Evolutionary conservation across 2,113 vertebrate species (phyloP), one percentile per base, ranked within the genome.

Genomic region (Lepisosteus oculatus): DNA sequence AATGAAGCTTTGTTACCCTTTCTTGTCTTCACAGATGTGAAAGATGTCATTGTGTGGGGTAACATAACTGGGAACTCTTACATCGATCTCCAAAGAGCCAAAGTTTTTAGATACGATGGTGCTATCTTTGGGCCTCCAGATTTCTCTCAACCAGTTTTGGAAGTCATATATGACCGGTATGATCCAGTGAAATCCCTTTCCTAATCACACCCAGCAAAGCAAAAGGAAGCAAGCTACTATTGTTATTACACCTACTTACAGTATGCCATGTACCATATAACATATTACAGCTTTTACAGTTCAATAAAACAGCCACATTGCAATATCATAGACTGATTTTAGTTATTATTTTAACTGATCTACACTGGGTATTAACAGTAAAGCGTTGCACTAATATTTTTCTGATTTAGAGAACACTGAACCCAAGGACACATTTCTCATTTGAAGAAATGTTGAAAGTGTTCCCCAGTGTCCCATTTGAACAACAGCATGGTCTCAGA

Each of bases 21-120:
- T 77, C 64, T 76, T 61, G 54, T 80, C 77, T 1, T 75, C 78
- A 43, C 68, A 99, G 97, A 88, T 72, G 79, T 98, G 45, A 92
- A 83, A 83, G 82, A 94, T 5, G 85, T 99, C n/a, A 91, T 95
- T 0, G 77, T 98, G 44, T 99, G 97, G 97, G 97, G 97, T 29
- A 97, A 98, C 76, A 86, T 95, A 77, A 91, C 89, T 67, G 94
- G 94, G 42, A 83, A 71, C 70, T 94, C 86, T 74, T 89, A 92
- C n/a, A 54, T 94, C 5, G 96, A 99, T 85, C 90, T 98, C 72
- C 94, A 93, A 82, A 90, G 89, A 77, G 86, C 94, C 14, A 89
- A 87, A 29, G 84, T 97, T 71, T 92, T 90, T 80, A 84, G 87
- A 78, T 93, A 90, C 3, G 74, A 93, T 0, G 87, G 89, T 42